A percentile compares a stretch with the other conserved stretches of the same genome.
Conservation (phyloP, 2,888 invertebrate species). For the Chrysolina americana region DNA sequence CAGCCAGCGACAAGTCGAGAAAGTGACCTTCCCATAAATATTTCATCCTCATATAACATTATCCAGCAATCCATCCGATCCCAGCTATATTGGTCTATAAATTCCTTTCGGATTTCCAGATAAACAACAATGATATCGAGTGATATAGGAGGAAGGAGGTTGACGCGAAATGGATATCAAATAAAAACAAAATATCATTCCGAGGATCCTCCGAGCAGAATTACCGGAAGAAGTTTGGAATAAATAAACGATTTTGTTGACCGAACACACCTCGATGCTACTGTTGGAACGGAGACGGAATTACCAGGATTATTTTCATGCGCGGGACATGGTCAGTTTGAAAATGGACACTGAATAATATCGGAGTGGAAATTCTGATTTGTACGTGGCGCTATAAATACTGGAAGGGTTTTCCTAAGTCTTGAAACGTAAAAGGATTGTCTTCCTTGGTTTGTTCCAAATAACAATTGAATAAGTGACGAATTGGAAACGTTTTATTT, state of each 20-base stretch:
- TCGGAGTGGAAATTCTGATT: neutral
- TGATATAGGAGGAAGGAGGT: conserved; percentile 58
- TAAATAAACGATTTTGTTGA: conserved; percentile 63
- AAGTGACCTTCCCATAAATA: conserved; percentile 57
- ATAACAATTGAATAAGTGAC: no score
- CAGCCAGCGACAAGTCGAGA: conserved; percentile 30
- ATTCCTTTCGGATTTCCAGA: conserved; percentile 61
- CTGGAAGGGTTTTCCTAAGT: neutral
- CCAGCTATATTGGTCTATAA: conserved; percentile 62
- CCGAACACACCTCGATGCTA: conserved; percentile 53
- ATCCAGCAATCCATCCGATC: conserved; percentile 63
- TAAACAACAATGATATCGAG: conserved; percentile 63
- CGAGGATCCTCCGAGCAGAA: conserved; percentile 46
- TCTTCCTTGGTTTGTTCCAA: no score
- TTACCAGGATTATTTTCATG: conserved; percentile 16
- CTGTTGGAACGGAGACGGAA: neutral
- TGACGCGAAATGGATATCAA: conserved; percentile 57
- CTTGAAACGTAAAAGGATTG: no score
- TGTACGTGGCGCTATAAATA: conserved; percentile 7
- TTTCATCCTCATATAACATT: conserved; percentile 63
- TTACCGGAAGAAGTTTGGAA: conserved; percentile 52
- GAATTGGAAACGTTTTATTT: no score
- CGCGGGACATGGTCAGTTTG: conserved; percentile 21
- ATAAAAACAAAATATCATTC: conserved; percentile 58
- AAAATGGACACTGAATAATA: neutral